Percentiles rank a stretch among this genome's conserved stretches.
Evolutionary conservation across 2,888 invertebrate species (phyloP).

Genomic region (Colostygia pectinataria): DNA sequence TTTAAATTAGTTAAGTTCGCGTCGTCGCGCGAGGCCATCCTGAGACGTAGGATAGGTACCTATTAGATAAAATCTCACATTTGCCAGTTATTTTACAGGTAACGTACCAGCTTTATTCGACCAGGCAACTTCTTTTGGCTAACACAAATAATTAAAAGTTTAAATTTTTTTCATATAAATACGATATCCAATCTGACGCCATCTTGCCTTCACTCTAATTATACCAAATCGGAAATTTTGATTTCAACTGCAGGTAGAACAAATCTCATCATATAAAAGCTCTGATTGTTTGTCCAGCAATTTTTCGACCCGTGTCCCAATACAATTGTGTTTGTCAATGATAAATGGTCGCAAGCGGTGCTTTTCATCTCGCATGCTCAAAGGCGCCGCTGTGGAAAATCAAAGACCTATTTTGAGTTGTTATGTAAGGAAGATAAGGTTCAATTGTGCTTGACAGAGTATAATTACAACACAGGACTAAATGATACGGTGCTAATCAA

Average conservation of each 20-base stretch:
- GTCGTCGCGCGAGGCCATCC: too few species aligned
- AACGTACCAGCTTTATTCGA: too few species aligned
- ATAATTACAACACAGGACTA: slow-evolving; percentile 80
- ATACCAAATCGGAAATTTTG: slow-evolving; percentile 27
- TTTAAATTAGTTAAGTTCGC: too few species aligned
- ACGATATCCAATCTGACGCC: slow-evolving; percentile 21
- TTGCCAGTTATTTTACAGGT: too few species aligned
- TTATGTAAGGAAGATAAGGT: slow-evolving; percentile 35
- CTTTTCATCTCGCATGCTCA: slow-evolving; percentile 78
- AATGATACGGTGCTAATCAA: slow-evolving; percentile 83
- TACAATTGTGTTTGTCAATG: slow-evolving; percentile 83
- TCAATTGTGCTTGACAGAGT: slow-evolving; percentile 42
- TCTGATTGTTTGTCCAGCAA: slow-evolving; percentile 78
- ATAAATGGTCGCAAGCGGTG: slow-evolving; percentile 79
- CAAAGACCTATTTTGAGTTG: slow-evolving; percentile 43
- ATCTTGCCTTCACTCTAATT: slow-evolving; percentile 29
- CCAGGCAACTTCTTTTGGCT: too few species aligned
- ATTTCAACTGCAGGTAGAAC: slow-evolving; percentile 41
- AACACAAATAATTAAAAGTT: too few species aligned
- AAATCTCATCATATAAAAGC: slow-evolving; percentile 49
- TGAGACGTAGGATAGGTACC: too few species aligned
- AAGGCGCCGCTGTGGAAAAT: slow-evolving; percentile 64
- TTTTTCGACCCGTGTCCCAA: slow-evolving; percentile 74
- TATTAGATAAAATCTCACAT: too few species aligned
- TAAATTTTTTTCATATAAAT: not conserved